Percentiles rank a stretch among this genome's conserved stretches.
phyloP scores from a whole-genome alignment of 2,797 vertebrate species.

The Alcedo atthis region DNA sequence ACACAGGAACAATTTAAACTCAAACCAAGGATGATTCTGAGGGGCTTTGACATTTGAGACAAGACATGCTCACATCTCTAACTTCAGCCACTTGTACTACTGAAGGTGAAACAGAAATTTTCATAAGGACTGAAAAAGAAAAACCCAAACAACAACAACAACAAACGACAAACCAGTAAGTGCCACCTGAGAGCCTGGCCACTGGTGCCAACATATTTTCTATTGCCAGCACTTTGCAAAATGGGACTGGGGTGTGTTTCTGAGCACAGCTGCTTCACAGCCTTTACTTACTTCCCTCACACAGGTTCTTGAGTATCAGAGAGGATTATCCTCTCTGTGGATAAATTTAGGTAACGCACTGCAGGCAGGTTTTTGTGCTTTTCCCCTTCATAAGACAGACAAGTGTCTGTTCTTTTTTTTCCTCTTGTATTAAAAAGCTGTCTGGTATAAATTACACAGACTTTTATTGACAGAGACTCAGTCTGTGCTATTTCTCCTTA shows the following conservation, averaged over 20 bases:
- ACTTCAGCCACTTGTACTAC: background rate
- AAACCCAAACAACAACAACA: too few relatives aligned
- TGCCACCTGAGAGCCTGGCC: background rate
- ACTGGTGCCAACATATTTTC: background rate
- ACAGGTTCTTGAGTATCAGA: background rate
- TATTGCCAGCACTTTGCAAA: background rate
- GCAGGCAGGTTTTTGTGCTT: background rate
- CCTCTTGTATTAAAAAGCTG: constrained; percentile 10
- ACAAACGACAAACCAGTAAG: too few relatives aligned
- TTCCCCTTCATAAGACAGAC: background rate
- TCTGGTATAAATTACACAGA: constrained; percentile 10
- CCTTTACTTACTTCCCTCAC: background rate
- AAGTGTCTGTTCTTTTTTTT: background rate
- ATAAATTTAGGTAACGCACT: background rate
- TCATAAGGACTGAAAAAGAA: background rate
- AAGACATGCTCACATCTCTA: background rate
- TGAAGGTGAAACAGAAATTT: background rate
- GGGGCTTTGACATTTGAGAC: background rate
- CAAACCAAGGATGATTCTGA: background rate
- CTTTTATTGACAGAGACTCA: constrained; percentile 33
- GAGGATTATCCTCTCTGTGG: background rate
- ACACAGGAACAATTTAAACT: background rate
- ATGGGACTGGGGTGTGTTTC: background rate
- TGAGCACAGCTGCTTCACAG: background rate
- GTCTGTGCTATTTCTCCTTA: background rate